Conservation (phyloP, 2,888 invertebrate genomes). For the Macrosoma leucophasiata region DNA sequence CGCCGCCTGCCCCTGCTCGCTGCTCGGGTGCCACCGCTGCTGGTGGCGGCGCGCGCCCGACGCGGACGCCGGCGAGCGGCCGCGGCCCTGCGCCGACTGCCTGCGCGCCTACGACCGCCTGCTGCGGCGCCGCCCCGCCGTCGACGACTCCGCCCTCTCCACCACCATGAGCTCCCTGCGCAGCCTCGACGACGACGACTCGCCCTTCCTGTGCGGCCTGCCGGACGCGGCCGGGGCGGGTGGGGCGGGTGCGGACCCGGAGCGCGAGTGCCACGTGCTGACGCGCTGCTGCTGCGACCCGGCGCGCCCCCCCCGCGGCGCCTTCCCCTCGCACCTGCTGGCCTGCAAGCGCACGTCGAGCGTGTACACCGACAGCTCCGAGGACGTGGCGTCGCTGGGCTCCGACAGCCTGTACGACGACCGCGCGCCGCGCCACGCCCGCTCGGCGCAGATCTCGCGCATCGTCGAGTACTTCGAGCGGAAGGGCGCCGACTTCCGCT, state of each 20-base stretch:
- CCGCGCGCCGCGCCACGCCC: conserved; percentile 72
- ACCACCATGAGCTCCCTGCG: conserved; percentile 58
- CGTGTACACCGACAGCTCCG: conserved; percentile 91
- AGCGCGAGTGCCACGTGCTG: conserved; percentile 48
- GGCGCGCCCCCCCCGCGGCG: conserved; percentile 31
- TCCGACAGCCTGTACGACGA: conserved; percentile 85
- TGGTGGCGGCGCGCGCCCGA: conserved; percentile 48
- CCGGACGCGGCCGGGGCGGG: conserved; percentile 31
- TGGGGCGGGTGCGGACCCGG: conserved; percentile 27
- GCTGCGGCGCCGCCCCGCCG: conserved; percentile 37
- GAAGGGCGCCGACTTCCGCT: conserved; percentile 78
- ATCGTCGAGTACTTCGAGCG: conserved; percentile 94
- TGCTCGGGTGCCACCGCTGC: conserved; percentile 62
- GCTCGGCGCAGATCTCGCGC: conserved; percentile 83
- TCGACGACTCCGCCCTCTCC: conserved; percentile 69
- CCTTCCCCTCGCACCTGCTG: conserved; percentile 56
- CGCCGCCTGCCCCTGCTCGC: conserved; percentile 60
- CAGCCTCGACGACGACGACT: conserved; percentile 74
- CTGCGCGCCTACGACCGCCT: conserved; percentile 45
- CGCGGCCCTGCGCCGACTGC: conserved; percentile 40
- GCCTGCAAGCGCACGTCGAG: conserved; percentile 83
- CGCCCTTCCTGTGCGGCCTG: conserved; percentile 46
- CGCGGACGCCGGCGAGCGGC: conserved; percentile 29
- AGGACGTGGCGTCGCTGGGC: conserved; percentile 88
- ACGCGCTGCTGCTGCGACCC: conserved; percentile 54